Evolutionary conservation across 2,113 vertebrate species (phyloP), one percentile per base, ranked within the genome.

Genomic region (Phylloscopus trochilus): DNA sequence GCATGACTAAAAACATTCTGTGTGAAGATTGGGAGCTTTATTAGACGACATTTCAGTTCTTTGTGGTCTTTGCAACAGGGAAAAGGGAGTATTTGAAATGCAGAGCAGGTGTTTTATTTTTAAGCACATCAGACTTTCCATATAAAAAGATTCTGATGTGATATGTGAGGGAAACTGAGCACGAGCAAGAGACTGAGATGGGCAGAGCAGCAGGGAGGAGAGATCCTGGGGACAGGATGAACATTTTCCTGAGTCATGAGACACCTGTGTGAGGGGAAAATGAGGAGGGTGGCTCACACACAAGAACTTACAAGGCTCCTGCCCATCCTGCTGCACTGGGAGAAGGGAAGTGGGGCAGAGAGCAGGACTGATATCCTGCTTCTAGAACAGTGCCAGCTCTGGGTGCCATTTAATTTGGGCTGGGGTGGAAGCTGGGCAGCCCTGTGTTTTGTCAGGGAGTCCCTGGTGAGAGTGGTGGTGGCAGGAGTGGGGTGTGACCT

Each of bases 401-500:
- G 13, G 23, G 47, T n/a, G 47, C 17, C 2, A 0, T 19, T 53
- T 14, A 0, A 5, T 30, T 51, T 10, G 28, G 70, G 67, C 24
- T n/a, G 20, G 17, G 8, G 4, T 46, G 70, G 59, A 7, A 55
- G 43, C n/a, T 86, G 62, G 52, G 41, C 91, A 55, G 70, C 39
- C 31, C 31, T 0, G 0, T 6, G 2, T 13, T 28, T 6, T 26
- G 33, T 49, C 64, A 51, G 6, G 12, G 6, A 13, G 6, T 31
- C 15, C 9, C 66, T 66, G 55, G 3, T 16, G 60, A 13, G 24
- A 2, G 28, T 27, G 60, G 11, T 13, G 43, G 20, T 56, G 67
- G 41, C 11, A 15, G 31, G 4, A 31, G 55, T 8, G 35, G 21
- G 31, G 12, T 10, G 39, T 28, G 33, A 7, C 31, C 22, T 19